A percentile compares a stretch with the other conserved stretches of the same genome.
phyloP scores from a whole-genome alignment of 2,113 vertebrate species.

The Apteryx owenii region DNA sequence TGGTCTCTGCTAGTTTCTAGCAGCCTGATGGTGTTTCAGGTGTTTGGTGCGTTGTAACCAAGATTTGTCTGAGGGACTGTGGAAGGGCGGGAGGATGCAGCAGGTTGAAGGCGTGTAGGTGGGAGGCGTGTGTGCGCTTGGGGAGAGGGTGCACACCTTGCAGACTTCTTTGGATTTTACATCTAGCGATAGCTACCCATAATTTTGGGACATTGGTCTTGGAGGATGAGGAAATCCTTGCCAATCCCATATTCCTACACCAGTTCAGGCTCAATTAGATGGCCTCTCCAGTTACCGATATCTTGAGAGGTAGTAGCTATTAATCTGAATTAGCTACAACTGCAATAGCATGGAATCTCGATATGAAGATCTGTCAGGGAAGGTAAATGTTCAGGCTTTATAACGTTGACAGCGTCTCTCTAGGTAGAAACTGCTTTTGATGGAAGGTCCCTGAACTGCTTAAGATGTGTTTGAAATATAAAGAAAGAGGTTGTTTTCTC shows the following conservation, averaged over 20 bases:
- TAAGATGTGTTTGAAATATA: background rate
- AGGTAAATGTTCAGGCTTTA: background rate
- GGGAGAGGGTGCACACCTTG: too few species aligned
- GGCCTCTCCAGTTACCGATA: background rate
- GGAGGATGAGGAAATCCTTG: background rate
- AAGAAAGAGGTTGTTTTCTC: background rate
- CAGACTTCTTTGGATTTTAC: too few species aligned
- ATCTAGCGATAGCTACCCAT: background rate
- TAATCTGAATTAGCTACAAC: background rate
- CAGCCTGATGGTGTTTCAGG: too few species aligned
- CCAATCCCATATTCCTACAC: background rate
- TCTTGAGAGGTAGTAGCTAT: background rate
- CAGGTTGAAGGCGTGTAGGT: too few species aligned
- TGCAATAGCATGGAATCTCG: background rate
- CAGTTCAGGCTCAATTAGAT: background rate
- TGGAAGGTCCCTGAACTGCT: background rate
- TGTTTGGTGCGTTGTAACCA: background rate
- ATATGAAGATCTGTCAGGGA: background rate
- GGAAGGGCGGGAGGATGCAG: background rate
- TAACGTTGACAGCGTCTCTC: background rate
- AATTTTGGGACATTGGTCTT: background rate
- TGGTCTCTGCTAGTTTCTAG: too few species aligned
- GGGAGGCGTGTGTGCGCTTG: too few species aligned
- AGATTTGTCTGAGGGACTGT: background rate
- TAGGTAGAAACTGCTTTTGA: background rate